Evolutionary conservation across 2,888 invertebrate genomes (phyloP), one percentile per base, ranked within the genome.

Genomic region (Peribatodes rhomboidaria): DNA sequence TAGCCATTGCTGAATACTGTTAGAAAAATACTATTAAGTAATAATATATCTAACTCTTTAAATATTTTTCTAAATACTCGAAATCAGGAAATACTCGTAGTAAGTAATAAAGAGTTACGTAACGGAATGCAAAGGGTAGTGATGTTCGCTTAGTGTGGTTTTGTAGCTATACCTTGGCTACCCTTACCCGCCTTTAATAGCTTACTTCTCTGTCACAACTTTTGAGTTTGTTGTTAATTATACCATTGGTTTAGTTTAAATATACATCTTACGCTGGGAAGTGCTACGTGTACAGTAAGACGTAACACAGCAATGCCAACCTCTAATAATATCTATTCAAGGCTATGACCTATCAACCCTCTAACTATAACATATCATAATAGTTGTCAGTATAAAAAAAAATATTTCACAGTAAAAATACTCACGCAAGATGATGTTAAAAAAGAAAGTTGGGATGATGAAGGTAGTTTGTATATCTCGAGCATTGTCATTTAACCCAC

Each of bases 391-490:
- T 27, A 27, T 27, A n/a, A n/a, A n/a, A n/a, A n/a, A n/a, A n/a
- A n/a, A n/a, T 20, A 46, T 46, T 4, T 7, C 2, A 14, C 9
- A 42, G 18, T 16, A 18, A 16, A 42, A n/a, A 18, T 46, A 46
- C 46, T 46, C 27, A 96, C 96, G 95, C 77, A 96, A 95, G 74
- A 96, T 94, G 68, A 96, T 95, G 85, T 97, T 97, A 90, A 97
- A 97, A n/a, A 66, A 88, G 96, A 89, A 86, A 94, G 83, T 87
- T 96, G 86, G 82, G 96, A 89, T 81, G 96, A 92, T 82, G 95
- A 88, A 85, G 95, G 93, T 83, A 96, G 94, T 81, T 27, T 27
- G 27, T 27, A 4, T 27, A 27, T 27, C 27, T 27, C 27, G 27
- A 27, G 27, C 27, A 27, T 27, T 27, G 6, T 27, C 27, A 4